Evolutionary conservation across 2,797 vertebrate species (phyloP), one percentile per base, ranked within the genome.

Genomic region (Steatocranus sp.): DNA sequence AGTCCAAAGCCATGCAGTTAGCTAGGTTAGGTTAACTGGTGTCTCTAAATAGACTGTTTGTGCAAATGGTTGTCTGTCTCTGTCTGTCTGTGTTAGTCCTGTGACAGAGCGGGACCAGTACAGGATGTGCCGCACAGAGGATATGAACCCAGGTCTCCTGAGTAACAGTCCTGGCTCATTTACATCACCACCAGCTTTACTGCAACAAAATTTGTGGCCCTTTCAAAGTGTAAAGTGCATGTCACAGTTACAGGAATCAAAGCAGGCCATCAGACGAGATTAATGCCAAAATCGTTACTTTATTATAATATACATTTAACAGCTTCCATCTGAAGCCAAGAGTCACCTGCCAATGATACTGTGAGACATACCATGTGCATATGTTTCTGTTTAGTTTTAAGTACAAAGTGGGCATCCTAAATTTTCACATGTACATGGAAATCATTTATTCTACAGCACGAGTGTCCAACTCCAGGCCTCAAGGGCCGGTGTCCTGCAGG

Each of bases 261-360:
- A 41, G 36, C 34, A 63, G n/a, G 0, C 58, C 18, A 63, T 12
- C 34, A 66, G n/a, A 23, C 0, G 0, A 63, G 11, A 66, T 38
- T 38, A 66, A 12, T 34, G 34, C 34, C 34, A 41, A 66, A 36
- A 63, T 63, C 34, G 32, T 20, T 20, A 63, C 58, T 6, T 63
- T 23, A 63, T 63, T 36, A 36, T 5, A n/a, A 34, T 61, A 61
- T 61, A 36, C 56, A 61, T 61, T n/a, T 61, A 36, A n/a, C 10
- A n/a, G 2, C 11, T 61, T 11, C 30, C 10, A 61, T 61, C 30
- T 61, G 34, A 63, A 20, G 32, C 58, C 32, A 18, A 63, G 18
- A 36, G 58, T 36, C 11, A 0, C 18, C 11, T 36, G 10, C 18
- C 7, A 20, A 36, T 63, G 34, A 36, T 5, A 14, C 34, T 63